A percentile compares a stretch with the other conserved stretches of the same genome.
These are phyloP conservation scores for Cyclargus thomasi DNA, from an alignment of 1,140 invertebrate genomes.

Conservation along the genomic window DNA sequence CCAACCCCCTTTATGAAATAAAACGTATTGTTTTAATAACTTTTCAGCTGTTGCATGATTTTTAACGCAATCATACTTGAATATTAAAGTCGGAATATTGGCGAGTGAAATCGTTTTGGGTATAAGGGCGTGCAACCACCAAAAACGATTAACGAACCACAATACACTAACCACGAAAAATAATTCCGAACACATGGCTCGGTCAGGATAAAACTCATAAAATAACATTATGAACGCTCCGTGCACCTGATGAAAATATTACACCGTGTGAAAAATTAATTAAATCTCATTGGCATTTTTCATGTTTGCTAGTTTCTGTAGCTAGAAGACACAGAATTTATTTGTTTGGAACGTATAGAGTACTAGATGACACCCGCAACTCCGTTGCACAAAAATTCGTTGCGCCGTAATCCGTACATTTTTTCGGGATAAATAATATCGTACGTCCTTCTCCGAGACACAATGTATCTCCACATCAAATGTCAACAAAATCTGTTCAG, in stretches of 20 bases:
- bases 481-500: too few relatives aligned
- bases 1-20: too few relatives aligned
- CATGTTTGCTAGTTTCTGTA: background rate
- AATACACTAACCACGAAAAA: conserved; percentile 10
- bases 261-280: background rate
- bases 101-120: background rate
- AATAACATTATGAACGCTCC: background rate
- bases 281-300: background rate
- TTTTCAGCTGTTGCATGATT: background rate
- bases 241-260: background rate
- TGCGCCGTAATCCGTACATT: too few relatives aligned
- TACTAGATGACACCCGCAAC: too few relatives aligned
- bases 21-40: background rate
- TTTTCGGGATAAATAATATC: too few relatives aligned
- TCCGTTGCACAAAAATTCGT: too few relatives aligned
- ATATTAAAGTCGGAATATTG: background rate
- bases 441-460: too few relatives aligned
- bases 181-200: background rate
- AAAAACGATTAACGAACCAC: conserved; percentile 12
- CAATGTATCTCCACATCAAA: too few relatives aligned
- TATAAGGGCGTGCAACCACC: conserved; percentile 9
- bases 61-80: background rate
- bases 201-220: background rate
- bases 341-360: too few relatives aligned
- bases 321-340: too few relatives aligned